Evolutionary conservation across 1,140 invertebrate species (phyloP).

Genomic region (Drosophila elegans): DNA sequence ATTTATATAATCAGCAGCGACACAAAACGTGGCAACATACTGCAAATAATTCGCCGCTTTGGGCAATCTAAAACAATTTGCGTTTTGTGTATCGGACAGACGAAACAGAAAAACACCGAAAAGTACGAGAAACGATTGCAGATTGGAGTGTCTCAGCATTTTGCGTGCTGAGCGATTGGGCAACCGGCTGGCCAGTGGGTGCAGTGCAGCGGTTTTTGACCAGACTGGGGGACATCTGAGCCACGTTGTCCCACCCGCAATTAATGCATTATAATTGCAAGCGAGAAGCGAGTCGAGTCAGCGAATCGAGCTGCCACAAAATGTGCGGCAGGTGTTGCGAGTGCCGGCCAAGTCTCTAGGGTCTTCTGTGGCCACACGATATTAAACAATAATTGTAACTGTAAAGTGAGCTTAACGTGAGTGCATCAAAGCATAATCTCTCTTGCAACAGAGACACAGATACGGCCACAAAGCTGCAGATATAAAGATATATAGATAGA

Average conservation of each 20-base stretch:
- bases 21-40: conserved; percentile 80
- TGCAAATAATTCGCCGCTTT: conserved; percentile 60
- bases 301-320: conserved; percentile 63
- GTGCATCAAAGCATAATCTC: conserved; percentile 83
- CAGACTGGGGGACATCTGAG: conserved; percentile 43
- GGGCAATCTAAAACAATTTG: conserved; percentile 78
- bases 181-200: conserved; percentile 34
- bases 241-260: conserved; percentile 70
- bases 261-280: conserved; percentile 82
- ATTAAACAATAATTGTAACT: conserved; percentile 84
- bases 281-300: conserved; percentile 56
- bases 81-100: conserved; percentile 49
- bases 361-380: conserved; percentile 68
- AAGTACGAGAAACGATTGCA: conserved; percentile 12
- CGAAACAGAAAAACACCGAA: conserved; percentile 2
- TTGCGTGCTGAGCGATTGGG: conserved; percentile 36
- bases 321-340: conserved; percentile 70
- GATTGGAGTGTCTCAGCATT: not conserved
- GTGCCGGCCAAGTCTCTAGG: conserved; percentile 58
- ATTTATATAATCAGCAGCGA: conserved; percentile 81
- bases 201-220: conserved; percentile 3
- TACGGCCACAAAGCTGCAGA: conserved; percentile 16
- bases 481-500: conserved; percentile 44
- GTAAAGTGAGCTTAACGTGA: conserved; percentile 83
- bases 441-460: conserved; percentile 74